phyloP scores from a whole-genome alignment of 1,140 invertebrate genomes.

The Aphaenogaster ashmeadi region DNA sequence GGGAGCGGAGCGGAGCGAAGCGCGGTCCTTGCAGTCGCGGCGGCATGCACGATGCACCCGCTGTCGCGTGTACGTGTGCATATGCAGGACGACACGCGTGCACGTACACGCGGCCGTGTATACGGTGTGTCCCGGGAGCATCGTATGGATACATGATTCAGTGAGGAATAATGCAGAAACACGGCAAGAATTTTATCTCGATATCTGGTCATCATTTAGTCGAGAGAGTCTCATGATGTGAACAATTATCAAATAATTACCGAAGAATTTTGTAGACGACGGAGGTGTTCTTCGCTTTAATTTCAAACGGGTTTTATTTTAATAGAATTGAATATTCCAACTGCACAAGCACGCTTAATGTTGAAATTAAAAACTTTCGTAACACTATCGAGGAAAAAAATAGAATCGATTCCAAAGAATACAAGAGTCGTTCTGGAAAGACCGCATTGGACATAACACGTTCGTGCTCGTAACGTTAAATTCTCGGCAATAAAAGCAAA shows the following conservation, averaged over 20 bases:
- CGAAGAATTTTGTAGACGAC: background rate
- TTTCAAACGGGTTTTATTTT: background rate
- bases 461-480: background rate
- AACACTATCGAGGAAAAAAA: background rate
- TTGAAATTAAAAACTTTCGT: background rate
- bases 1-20: conserved; percentile 18
- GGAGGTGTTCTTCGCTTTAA: background rate
- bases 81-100: conserved; percentile 42
- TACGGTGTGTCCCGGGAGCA: conserved; percentile 40
- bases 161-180: background rate
- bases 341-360: background rate
- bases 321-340: background rate
- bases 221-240: background rate
- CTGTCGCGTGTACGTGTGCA: conserved; percentile 23
- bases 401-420: background rate
- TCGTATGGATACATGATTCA: background rate
- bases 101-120: conserved; percentile 10
- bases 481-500: background rate
- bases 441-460: background rate
- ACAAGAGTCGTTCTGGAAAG: background rate
- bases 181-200: conserved; percentile 3
- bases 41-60: conserved; percentile 49
- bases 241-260: background rate
- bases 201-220: background rate
- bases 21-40: conserved; percentile 70